Base-by-base conservation (phyloP, 2,888 invertebrate genomes). In the Luperina testacea region DNA sequence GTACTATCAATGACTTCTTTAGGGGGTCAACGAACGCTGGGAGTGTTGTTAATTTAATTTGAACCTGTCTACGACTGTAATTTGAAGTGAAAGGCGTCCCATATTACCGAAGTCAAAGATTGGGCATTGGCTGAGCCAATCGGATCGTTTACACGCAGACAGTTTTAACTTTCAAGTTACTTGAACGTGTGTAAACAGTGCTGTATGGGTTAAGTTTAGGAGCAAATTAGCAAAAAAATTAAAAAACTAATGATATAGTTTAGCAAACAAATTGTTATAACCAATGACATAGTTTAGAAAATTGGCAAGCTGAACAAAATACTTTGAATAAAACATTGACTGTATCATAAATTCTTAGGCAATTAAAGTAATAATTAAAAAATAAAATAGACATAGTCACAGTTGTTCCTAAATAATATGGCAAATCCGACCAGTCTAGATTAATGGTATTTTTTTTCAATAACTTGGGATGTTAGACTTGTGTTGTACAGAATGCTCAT, bases 401-500 rank as follows among this genome's bases (percentile, higher is more conserved):
- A 68, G 72, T 79, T 78, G 77, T 87, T 86, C 79, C 76, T 78
- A 65, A 72, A 75, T 69, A 68, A 63, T 45, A 78, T 70, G 73
- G 78, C 81, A 69, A 77, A 78, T 79, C 77, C 84, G 78, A 84
- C 78, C 87, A 79, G 79, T 88, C 78, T 79, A 88, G 81, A 75
- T 82, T 69, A 72, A 79, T 78, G 82, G 77, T 81, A 80, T 64
- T 72, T 78, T 84, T 20, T 83, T 87, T 85, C 59, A 78, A 68
- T 72, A 78, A 84, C 81, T 80, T 90, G 89, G 90, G 86, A 88
- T 91, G 89, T 91, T 92, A 87, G 82, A 86, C 86, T 87, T 89
- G 82, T 90, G 88, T 93, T 93, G 92, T 94, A 93, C 91, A 93
- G 92, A 93, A 93, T 92, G 91, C 91, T 92, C 90, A 93, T 90